Evolutionary conservation across 2,113 vertebrate genomes (phyloP).

Genomic region (cattle (Bos taurus)): ARS-UCD2.0 NC_037334.1:40297501-40298000

Average conservation of each 20-base stretch:
- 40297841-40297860: background rate
- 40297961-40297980: background rate
- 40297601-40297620: too few relatives aligned
- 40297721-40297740: background rate
- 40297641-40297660: too few relatives aligned
- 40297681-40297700: background rate
- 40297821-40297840: background rate
- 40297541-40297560: background rate
- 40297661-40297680: background rate
- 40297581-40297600: background rate
- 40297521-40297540: background rate
- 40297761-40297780: background rate
- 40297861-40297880: background rate
- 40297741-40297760: background rate
- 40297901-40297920: background rate
- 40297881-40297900: background rate
- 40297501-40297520: background rate
- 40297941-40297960: background rate
- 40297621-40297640: accelerated
- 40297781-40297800: background rate
- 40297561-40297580: background rate
- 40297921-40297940: background rate
- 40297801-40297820: background rate
- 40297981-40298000: background rate
- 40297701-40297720: background rate